Percentiles rank a stretch among this genome's conserved stretches.
Evolutionary conservation across 1,140 invertebrate genomes (phyloP).

Genomic region (Mylabris phalerata): DNA sequence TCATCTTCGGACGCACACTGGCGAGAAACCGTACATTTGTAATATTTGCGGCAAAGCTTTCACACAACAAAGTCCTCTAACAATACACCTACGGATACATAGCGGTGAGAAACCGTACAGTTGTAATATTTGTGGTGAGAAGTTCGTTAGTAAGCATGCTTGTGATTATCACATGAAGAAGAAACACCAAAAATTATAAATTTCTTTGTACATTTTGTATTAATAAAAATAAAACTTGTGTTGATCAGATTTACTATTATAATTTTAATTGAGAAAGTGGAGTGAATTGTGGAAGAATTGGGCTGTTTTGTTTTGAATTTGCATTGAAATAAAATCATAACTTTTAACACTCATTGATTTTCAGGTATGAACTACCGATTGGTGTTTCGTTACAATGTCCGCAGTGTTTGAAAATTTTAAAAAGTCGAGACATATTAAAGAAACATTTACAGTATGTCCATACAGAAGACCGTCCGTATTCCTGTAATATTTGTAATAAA

Average conservation of each 20-base stretch:
- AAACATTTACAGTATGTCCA: too few species aligned
- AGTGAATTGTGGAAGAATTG: too few species aligned
- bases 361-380: neutral
- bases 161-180: too few species aligned
- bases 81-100: slow-evolving; percentile 65
- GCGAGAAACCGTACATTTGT: slow-evolving; percentile 23
- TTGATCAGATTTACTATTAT: neutral
- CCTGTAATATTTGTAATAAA: too few species aligned
- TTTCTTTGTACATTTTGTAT: too few species aligned
- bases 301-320: too few species aligned
- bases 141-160: slow-evolving; percentile 29
- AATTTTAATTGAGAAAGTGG: too few species aligned
- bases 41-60: slow-evolving; percentile 37
- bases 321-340: too few species aligned
- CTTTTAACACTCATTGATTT: too few species aligned
- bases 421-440: neutral
- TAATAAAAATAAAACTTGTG: slow-evolving; percentile 48
- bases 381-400: neutral
- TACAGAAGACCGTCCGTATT: too few species aligned
- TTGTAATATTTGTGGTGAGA: slow-evolving; percentile 58
- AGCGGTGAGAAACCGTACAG: slow-evolving; percentile 51
- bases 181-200: slow-evolving; percentile 31
- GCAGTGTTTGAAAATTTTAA: neutral
- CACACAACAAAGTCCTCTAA: slow-evolving; percentile 63
- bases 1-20: slow-evolving; percentile 15